Evolutionary conservation across 2,113 vertebrate genomes (phyloP).

Genomic region (Myrmecophaga tridactyla): DNA sequence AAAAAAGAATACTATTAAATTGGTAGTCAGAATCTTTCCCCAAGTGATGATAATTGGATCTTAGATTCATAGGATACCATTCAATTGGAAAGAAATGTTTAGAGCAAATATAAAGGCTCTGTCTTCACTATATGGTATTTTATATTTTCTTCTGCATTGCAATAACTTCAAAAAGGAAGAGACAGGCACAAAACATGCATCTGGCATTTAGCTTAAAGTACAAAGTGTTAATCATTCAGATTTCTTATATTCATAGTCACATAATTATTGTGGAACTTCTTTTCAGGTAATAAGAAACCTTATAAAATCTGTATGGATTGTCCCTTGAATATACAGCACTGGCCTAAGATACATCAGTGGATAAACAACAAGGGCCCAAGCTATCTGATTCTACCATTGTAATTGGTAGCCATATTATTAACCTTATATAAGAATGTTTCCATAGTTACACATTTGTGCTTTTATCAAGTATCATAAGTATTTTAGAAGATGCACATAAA

Average conservation of each 20-base stretch:
- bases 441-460: not conserved
- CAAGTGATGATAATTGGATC: constrained; percentile 60
- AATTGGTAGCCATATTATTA: not conserved
- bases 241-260: not conserved
- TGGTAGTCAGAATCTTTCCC: constrained; percentile 27
- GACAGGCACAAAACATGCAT: not conserved
- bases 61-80: constrained; percentile 39
- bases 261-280: not conserved
- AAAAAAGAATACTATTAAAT: constrained; percentile 63
- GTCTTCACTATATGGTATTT: not conserved
- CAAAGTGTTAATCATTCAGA: not conserved
- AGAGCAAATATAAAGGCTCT: not conserved
- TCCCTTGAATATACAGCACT: not conserved
- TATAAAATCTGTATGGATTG: not conserved
- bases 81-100: not conserved
- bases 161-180: not conserved
- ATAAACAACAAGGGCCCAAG: not conserved
- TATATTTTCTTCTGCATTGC: not conserved
- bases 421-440: not conserved
- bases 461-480: not conserved
- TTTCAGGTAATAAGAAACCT: not conserved
- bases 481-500: not conserved
- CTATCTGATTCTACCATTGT: not conserved
- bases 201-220: not conserved
- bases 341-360: not conserved